These are phyloP conservation scores for Alexandromys fortis DNA, from an alignment of 2,113 vertebrate genomes.

Conservation along the genomic window DNA sequence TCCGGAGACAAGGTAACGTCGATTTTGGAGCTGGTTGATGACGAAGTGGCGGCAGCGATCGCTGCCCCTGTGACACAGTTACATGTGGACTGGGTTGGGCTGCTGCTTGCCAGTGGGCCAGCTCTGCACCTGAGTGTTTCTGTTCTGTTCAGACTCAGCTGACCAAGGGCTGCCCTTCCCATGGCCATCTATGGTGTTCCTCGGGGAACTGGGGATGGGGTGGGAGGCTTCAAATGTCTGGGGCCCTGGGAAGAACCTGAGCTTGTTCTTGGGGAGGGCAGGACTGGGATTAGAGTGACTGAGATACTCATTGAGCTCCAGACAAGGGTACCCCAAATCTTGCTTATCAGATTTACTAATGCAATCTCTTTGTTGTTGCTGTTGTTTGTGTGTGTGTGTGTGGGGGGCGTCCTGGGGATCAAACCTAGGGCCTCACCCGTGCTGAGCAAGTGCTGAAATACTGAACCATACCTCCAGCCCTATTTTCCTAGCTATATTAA, in stretches of 20 bases:
- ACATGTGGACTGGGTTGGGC: neutral
- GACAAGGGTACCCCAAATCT: neutral
- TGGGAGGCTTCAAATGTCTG: neutral
- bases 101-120: neutral
- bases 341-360: neutral
- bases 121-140: neutral
- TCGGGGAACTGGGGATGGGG: neutral
- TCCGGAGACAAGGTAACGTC: constrained; percentile 88
- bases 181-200: neutral
- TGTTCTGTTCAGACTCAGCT: neutral
- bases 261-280: neutral
- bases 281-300: neutral
- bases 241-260: neutral
- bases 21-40: constrained; percentile 86
- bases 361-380: neutral
- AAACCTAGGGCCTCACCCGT: neutral
- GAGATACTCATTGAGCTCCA: too few species aligned
- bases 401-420: neutral
- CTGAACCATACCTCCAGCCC: neutral
- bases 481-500: neutral
- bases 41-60: constrained; percentile 92
- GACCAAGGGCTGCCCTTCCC: neutral
- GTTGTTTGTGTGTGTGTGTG: too few species aligned
- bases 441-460: neutral
- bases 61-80: constrained; percentile 85